A percentile compares a stretch with the other conserved stretches of the same genome.
Conservation (phyloP, 2,113 vertebrate species). For the Nerophis lumbriciformis region DNA sequence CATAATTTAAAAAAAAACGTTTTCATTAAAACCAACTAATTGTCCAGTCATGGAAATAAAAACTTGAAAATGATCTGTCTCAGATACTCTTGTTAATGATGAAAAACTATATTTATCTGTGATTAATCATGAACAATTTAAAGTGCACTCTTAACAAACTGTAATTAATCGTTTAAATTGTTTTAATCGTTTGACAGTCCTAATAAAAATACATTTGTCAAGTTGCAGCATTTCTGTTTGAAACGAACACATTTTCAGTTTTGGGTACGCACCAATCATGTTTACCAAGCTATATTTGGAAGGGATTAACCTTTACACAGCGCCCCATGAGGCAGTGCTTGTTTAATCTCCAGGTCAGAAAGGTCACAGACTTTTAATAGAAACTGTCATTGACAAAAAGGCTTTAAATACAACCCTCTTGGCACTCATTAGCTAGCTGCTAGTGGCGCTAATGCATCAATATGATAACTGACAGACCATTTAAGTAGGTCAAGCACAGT, state of each 20-base stretch:
- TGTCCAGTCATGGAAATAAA: no score
- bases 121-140: no score
- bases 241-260: background rate
- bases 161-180: no score
- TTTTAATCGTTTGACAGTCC: no score
- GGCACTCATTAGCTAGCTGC: conserved; percentile 34
- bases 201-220: no score
- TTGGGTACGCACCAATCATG: background rate
- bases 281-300: background rate
- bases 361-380: conserved; percentile 2
- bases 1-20: no score
- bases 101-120: no score
- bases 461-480: background rate
- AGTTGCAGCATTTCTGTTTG: conserved; percentile 10
- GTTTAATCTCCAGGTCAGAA: conserved; percentile 3
- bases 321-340: background rate
- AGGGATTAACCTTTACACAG: background rate
- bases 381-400: conserved; percentile 16
- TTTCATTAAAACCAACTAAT: no score
- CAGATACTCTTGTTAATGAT: no score
- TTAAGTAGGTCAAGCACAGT: background rate
- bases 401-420: conserved; percentile 45
- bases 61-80: no score
- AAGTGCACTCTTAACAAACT: no score
- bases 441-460: conserved; percentile 6